These are phyloP conservation scores for Timema cristinae DNA, from an alignment of 2,888 invertebrate genomes.

Conservation along the genomic window DNA sequence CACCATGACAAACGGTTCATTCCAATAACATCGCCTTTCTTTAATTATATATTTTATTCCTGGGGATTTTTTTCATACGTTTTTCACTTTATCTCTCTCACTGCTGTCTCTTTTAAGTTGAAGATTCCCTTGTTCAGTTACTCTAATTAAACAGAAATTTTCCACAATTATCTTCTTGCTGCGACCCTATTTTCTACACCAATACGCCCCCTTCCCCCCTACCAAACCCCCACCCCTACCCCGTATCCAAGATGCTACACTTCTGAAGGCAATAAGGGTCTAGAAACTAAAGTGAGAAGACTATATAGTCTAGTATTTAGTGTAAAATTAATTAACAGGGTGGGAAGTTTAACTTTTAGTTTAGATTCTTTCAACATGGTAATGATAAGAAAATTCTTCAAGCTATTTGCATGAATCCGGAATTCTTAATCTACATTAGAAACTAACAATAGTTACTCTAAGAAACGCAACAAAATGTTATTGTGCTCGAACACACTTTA, in stretches of 20 bases:
- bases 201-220: conserved; percentile 5
- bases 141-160: conserved; percentile 27
- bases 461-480: too few relatives aligned
- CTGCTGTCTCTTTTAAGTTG: not conserved
- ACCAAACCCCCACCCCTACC: not conserved
- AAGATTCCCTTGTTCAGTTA: conserved; percentile 7
- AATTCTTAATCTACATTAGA: too few relatives aligned
- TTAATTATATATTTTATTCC: too few relatives aligned
- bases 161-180: conserved; percentile 26
- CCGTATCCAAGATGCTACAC: conserved; percentile 18
- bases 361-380: not conserved
- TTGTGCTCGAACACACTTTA: too few relatives aligned
- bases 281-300: conserved; percentile 12
- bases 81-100: too few relatives aligned
- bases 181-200: conserved; percentile 18
- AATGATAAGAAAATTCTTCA: too few relatives aligned
- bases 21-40: too few relatives aligned
- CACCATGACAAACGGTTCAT: too few relatives aligned
- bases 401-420: too few relatives aligned
- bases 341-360: conserved; percentile 20
- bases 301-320: conserved; percentile 23
- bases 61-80: too few relatives aligned
- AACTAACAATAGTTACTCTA: too few relatives aligned
- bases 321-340: conserved; percentile 30
- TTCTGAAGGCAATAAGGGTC: conserved; percentile 21